phyloP scores from a whole-genome alignment of 2,888 invertebrate genomes.

The Eilema sororculum region DNA sequence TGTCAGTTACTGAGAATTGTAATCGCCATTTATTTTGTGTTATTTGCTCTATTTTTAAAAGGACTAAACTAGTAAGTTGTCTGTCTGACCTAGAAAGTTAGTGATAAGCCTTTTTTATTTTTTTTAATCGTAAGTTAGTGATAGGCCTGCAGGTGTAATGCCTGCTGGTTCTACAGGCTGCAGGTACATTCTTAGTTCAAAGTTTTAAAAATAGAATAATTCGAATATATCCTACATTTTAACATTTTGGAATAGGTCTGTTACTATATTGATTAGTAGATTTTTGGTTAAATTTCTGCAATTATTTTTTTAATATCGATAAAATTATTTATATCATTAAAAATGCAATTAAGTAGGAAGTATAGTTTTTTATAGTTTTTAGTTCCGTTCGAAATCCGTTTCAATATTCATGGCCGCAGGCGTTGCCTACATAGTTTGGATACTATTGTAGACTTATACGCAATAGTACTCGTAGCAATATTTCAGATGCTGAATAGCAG shows the following conservation, averaged over 20 bases:
- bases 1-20: not conserved
- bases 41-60: not conserved
- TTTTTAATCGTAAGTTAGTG: too few species aligned
- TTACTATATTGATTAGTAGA: not conserved
- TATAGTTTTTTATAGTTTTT: constrained; percentile 10
- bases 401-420: constrained; percentile 14
- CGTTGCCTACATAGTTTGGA: not conserved
- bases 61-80: too few species aligned
- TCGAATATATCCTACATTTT: too few species aligned
- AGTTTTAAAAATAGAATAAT: not conserved
- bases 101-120: not conserved
- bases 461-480: not conserved
- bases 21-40: not conserved
- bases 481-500: not conserved
- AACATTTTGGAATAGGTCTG: too few species aligned
- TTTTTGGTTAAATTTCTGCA: not conserved
- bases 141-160: not conserved
- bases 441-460: not conserved
- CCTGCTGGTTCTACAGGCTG: not conserved
- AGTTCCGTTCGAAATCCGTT: constrained; percentile 11
- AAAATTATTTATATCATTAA: not conserved
- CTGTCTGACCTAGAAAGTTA: too few species aligned
- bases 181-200: not conserved
- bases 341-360: constrained; percentile 7
- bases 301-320: not conserved